Percentiles rank a stretch among this genome's conserved stretches.
phyloP scores from a whole-genome alignment of 2,888 invertebrate species.

The Polyploca ridens region DNA sequence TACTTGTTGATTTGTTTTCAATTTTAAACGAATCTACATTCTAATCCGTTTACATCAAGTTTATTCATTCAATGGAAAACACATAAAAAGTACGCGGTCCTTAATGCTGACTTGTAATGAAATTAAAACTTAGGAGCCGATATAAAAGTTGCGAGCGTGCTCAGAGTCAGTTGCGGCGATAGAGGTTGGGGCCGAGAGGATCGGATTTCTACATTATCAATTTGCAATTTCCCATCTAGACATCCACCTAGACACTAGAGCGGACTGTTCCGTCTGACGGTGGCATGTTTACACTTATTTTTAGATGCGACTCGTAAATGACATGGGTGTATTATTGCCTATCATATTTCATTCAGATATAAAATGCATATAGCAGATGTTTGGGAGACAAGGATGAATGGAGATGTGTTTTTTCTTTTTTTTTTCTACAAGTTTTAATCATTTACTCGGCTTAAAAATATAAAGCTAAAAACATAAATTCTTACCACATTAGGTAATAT shows the following conservation, averaged over 20 bases:
- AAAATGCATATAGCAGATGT: neutral
- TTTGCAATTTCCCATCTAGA: slow-evolving; percentile 51
- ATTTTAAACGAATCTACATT: slow-evolving; percentile 35
- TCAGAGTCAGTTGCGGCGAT: slow-evolving; percentile 35
- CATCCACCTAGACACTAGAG: slow-evolving; percentile 1
- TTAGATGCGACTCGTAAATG: neutral
- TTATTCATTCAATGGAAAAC: slow-evolving; percentile 54
- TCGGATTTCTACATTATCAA: slow-evolving; percentile 58
- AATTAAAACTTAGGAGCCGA: slow-evolving; percentile 63
- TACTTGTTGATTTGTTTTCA: slow-evolving; percentile 11
- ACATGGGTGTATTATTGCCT: neutral
- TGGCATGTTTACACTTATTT: neutral
- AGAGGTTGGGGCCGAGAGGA: slow-evolving; percentile 40
- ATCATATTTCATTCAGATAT: neutral
- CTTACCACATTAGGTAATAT: too few relatives aligned
- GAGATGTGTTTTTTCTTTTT: neutral
- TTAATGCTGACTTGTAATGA: slow-evolving; percentile 60
- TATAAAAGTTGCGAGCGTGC: slow-evolving; percentile 48
- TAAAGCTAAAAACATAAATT: too few relatives aligned
- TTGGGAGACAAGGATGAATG: slow-evolving; percentile 5
- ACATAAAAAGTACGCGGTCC: slow-evolving; percentile 48
- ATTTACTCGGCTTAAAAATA: neutral
- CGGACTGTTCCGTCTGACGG: neutral
- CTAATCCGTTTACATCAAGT: slow-evolving; percentile 56
- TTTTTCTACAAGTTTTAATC: neutral